phyloP scores from a whole-genome alignment of 2,888 invertebrate species.

The Cantharis rustica region DNA sequence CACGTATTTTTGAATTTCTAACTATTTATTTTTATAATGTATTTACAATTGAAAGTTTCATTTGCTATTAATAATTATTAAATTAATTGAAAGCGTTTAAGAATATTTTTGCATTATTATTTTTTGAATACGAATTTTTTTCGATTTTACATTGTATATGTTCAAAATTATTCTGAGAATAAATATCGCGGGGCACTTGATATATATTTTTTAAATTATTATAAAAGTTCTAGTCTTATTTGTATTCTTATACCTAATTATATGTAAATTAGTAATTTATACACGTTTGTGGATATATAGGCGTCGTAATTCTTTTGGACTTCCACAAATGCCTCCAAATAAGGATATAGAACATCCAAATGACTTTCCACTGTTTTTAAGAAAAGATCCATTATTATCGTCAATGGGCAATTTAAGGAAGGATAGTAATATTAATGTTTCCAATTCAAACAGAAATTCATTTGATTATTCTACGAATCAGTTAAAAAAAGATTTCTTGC shows the following conservation, averaged over 20 bases:
- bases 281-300: slow-evolving; percentile 44
- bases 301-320: slow-evolving; percentile 66
- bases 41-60: no score
- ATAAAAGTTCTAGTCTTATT: neutral
- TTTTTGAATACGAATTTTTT: neutral
- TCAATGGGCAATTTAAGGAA: slow-evolving; percentile 48
- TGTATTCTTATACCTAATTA: neutral
- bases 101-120: neutral
- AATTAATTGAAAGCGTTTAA: neutral
- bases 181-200: no score
- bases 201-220: neutral
- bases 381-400: slow-evolving; percentile 58
- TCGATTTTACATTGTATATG: neutral
- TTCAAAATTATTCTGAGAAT: neutral
- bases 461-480: slow-evolving; percentile 46
- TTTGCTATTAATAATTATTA: no score
- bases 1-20: neutral
- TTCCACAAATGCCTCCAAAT: slow-evolving; percentile 62
- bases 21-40: no score
- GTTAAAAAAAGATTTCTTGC: slow-evolving; percentile 55
- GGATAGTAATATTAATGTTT: slow-evolving; percentile 28
- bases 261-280: neutral
- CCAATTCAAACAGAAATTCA: slow-evolving; percentile 45
- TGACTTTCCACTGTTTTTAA: slow-evolving; percentile 69
- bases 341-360: slow-evolving; percentile 72